Conservation (phyloP, 2,888 invertebrate species). For the Artemia sp. region DNA sequence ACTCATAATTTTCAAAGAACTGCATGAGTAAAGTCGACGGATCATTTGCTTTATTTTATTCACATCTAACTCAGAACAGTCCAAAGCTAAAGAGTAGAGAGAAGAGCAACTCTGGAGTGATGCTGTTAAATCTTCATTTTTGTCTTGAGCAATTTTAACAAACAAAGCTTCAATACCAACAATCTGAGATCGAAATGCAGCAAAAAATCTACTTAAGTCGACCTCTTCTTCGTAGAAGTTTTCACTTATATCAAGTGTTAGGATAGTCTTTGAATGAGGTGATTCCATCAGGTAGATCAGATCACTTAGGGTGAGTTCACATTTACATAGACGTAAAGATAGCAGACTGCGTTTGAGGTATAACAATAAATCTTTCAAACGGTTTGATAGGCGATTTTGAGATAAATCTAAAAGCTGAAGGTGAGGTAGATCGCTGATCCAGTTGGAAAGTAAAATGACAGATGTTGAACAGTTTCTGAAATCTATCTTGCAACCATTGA, state of each 20-base stretch:
- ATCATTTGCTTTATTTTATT: neutral
- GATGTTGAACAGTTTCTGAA: neutral
- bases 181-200: neutral
- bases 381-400: neutral
- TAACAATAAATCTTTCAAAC: neutral
- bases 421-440: neutral
- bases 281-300: neutral
- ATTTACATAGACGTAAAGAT: neutral
- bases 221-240: neutral
- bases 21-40: neutral
- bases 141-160: neutral
- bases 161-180: neutral
- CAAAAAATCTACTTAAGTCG: neutral
- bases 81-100: neutral
- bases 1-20: neutral
- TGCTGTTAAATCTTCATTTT: neutral
- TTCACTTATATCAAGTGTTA: constrained; percentile 5
- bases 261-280: neutral
- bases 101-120: neutral
- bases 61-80: neutral
- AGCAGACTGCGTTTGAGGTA: neutral
- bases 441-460: neutral
- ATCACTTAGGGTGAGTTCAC: neutral
- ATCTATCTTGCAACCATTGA: neutral
- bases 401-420: neutral